phyloP scores from a whole-genome alignment of 1,140 invertebrate genomes.

The Pseudoatta argentina region DNA sequence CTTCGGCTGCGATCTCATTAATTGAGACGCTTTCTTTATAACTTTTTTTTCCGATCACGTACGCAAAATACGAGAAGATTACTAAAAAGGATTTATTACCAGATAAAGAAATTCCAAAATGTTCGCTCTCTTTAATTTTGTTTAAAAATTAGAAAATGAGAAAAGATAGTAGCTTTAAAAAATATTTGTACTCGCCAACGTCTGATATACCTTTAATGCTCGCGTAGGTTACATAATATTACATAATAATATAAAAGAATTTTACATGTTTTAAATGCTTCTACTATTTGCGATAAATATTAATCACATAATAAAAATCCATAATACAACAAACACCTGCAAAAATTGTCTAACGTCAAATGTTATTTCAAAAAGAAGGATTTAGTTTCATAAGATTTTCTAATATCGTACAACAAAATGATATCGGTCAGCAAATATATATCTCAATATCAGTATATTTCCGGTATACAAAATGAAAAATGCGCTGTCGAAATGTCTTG shows the following conservation, averaged over 20 bases:
- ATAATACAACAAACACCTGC: background rate
- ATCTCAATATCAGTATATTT: constrained; percentile 7
- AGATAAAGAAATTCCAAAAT: constrained; percentile 59
- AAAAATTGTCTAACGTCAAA: background rate
- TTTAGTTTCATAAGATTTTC: background rate
- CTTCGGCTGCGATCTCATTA: constrained; percentile 50
- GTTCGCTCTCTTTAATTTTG: constrained; percentile 67
- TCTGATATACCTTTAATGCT: background rate
- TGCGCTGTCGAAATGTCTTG: background rate
- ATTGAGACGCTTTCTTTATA: constrained; percentile 55
- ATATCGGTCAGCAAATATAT: background rate
- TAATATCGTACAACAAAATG: background rate
- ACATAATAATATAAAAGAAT: background rate
- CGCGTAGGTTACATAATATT: background rate
- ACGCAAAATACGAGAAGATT: constrained; percentile 58
- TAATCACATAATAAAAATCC: background rate
- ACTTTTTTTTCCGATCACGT: background rate
- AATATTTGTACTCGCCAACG: constrained; percentile 33
- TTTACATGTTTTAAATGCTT: background rate
- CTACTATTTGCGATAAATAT: background rate
- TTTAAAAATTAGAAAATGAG: constrained; percentile 29
- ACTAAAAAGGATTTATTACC: constrained; percentile 59
- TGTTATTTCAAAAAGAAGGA: background rate
- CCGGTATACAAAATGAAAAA: constrained; percentile 2
- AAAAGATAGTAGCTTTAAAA: constrained; percentile 44